A percentile compares a stretch with the other conserved stretches of the same genome.
These are phyloP conservation scores for Otus sunia DNA, from an alignment of 2,113 vertebrate genomes.

Conservation along the genomic window DNA sequence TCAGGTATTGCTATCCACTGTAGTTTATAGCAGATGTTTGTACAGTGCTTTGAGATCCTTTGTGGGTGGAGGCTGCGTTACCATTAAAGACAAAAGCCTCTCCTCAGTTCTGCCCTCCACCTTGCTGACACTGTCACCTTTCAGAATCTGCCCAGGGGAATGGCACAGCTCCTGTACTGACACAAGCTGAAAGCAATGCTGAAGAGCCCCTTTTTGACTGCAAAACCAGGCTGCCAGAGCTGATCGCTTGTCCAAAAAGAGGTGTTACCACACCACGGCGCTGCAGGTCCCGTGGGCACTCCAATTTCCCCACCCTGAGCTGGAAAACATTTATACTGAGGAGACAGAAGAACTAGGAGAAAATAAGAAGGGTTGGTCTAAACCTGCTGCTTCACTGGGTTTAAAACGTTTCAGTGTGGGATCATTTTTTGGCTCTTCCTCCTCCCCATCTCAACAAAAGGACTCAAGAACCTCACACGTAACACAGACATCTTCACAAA, in stretches of 20 bases:
- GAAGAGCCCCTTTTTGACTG: not conserved
- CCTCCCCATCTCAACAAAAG: not conserved
- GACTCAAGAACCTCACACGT: not conserved
- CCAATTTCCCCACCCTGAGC: rapidly evolving
- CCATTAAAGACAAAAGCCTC: not conserved
- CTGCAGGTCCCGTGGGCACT: not conserved
- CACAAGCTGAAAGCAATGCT: not conserved
- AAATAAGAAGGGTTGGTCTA: not conserved
- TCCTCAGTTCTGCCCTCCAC: not conserved
- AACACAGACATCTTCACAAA: not conserved
- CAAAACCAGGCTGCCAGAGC: not conserved
- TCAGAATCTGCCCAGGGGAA: not conserved
- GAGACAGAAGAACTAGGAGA: not conserved
- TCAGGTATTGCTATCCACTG: not conserved
- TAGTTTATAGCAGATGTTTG: not conserved
- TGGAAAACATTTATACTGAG: not conserved
- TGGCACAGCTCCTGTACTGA: not conserved
- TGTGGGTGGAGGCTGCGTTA: rapidly evolving
- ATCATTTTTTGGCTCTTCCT: not conserved
- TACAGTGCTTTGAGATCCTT: not conserved
- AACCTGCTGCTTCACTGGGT: not conserved
- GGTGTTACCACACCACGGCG: not conserved
- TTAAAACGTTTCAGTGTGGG: not conserved
- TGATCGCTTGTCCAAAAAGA: not conserved
- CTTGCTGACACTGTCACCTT: not conserved